Evolutionary conservation across 2,113 vertebrate species (phyloP).

Genomic region (Pseudonaja textilis): DNA sequence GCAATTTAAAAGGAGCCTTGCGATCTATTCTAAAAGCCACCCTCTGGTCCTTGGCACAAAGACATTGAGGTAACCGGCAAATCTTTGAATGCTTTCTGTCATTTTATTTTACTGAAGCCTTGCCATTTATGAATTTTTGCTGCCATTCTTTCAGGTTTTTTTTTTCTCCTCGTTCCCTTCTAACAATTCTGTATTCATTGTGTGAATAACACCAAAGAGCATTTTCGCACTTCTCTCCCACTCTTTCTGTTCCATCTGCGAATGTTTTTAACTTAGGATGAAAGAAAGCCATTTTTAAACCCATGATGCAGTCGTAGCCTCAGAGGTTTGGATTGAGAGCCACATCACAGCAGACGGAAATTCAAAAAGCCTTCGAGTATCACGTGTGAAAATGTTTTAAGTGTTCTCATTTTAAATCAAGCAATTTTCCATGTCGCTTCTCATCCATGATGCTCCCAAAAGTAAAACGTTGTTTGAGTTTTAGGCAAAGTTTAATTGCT

Average conservation of each 20-base stretch:
- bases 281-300: not conserved
- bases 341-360: not conserved
- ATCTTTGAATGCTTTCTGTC: not conserved
- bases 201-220: not conserved
- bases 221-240: constrained; percentile 17
- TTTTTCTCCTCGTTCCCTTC: not conserved
- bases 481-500: not conserved
- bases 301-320: not conserved
- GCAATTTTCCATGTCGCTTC: not conserved
- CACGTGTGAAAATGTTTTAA: constrained; percentile 10
- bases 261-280: not conserved
- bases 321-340: not conserved
- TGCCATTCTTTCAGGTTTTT: not conserved
- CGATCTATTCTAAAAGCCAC: not conserved
- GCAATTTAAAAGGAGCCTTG: not conserved
- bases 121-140: not conserved
- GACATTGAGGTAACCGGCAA: not conserved
- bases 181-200: not conserved
- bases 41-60: not conserved
- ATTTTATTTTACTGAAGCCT: not conserved
- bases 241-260: not conserved
- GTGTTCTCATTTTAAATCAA: constrained; percentile 12
- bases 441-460: not conserved
- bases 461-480: not conserved
- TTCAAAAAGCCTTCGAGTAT: not conserved